Evolutionary conservation across 1,140 invertebrate genomes (phyloP).

Genomic region (Macrobrachium nipponense): DNA sequence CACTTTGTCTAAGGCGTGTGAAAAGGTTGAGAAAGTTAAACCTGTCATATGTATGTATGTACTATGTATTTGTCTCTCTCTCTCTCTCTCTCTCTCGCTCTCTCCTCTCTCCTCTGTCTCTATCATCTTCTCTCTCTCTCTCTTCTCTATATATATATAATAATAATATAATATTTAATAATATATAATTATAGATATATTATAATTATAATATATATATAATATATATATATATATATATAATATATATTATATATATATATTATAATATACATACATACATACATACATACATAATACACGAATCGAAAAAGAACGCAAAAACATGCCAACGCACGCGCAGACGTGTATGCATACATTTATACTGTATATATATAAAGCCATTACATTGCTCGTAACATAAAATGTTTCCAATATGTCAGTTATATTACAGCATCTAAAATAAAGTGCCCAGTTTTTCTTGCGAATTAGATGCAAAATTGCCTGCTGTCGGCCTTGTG

Average conservation of each 20-base stretch:
- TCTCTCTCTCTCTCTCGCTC: too few relatives aligned
- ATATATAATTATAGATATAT: not conserved
- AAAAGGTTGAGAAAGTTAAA: too few relatives aligned
- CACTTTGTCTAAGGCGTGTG: too few relatives aligned
- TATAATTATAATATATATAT: not conserved
- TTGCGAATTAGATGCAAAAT: too few relatives aligned
- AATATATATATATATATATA: not conserved
- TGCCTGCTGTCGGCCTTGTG: too few relatives aligned
- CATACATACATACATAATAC: not conserved
- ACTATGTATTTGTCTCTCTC: not conserved
- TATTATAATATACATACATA: not conserved
- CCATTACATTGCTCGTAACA: too few relatives aligned
- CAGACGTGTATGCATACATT: not conserved
- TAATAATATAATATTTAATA: not conserved
- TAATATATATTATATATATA: not conserved
- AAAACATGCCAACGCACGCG: not conserved
- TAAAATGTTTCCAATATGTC: not conserved
- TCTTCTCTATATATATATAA: not conserved
- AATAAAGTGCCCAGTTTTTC: too few relatives aligned
- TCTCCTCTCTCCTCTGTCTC: too few relatives aligned
- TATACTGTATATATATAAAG: conserved; percentile 1
- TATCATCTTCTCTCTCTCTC: too few relatives aligned
- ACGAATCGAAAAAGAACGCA: not conserved
- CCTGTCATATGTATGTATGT: not conserved
- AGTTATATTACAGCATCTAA: not conserved